Percentiles rank a stretch among this genome's conserved stretches.
These are phyloP conservation scores for Ifrita kowaldi DNA, from an alignment of 2,113 vertebrate genomes.

Conservation along the genomic window DNA sequence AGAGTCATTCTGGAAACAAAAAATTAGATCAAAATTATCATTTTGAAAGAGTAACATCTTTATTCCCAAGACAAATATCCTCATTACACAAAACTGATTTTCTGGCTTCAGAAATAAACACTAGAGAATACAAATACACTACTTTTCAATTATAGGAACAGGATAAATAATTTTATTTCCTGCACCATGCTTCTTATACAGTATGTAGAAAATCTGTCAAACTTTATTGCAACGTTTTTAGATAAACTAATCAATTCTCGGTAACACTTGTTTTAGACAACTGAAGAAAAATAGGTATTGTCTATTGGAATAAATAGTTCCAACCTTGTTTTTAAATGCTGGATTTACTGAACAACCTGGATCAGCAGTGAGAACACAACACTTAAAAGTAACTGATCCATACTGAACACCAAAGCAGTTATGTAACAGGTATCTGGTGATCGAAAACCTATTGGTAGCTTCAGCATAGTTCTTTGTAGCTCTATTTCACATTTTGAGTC, in stretches of 20 bases:
- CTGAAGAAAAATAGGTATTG: background rate
- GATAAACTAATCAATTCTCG: background rate
- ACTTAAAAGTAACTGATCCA: background rate
- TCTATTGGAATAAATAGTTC: background rate
- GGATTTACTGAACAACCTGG: background rate
- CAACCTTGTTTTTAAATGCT: background rate
- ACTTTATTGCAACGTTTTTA: background rate
- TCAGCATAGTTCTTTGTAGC: background rate
- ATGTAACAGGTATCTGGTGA: background rate
- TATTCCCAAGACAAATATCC: background rate
- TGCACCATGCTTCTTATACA: background rate
- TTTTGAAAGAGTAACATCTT: background rate
- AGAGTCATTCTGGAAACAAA: background rate
- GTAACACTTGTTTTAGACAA: background rate
- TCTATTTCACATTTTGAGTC: background rate
- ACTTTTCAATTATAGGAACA: background rate
- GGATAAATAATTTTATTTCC: background rate
- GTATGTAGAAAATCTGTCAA: background rate
- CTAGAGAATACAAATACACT: background rate
- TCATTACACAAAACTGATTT: background rate
- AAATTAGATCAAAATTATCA: background rate
- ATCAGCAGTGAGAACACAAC: background rate
- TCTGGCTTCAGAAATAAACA: background rate
- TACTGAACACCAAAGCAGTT: background rate
- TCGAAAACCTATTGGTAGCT: background rate